These are phyloP conservation scores for Mycetomoellerius zeteki DNA, from an alignment of 1,140 invertebrate species.

Conservation along the genomic window DNA sequence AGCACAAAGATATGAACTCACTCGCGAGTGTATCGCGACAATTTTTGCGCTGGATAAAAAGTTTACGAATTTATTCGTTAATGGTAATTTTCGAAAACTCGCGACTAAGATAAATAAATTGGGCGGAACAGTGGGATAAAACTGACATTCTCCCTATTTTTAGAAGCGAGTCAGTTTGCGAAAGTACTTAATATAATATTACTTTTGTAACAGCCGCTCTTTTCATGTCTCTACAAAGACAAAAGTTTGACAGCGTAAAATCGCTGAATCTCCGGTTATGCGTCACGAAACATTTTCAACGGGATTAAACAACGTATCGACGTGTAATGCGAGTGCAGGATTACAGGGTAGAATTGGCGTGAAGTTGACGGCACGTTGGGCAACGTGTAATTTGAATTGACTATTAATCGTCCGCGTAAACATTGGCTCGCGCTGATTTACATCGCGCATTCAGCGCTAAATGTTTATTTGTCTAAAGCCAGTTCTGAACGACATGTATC, in stretches of 20 bases:
- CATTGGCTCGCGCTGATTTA: slow-evolving; percentile 54
- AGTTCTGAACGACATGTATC: slow-evolving; percentile 23
- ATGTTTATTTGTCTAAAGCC: slow-evolving; percentile 61
- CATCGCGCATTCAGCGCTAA: slow-evolving; percentile 51
- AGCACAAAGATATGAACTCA: neutral
- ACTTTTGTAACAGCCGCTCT: neutral
- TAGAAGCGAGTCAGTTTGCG: neutral
- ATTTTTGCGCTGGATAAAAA: slow-evolving; percentile 14
- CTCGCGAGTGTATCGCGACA: neutral
- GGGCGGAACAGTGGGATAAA: neutral
- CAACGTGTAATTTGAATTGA: slow-evolving; percentile 63
- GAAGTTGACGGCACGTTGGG: slow-evolving; percentile 51
- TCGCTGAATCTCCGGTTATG: slow-evolving; percentile 41
- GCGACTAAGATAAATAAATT: slow-evolving; percentile 7
- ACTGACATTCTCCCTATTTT: neutral
- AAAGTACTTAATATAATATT: slow-evolving; percentile 1
- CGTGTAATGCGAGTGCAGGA: slow-evolving; percentile 45
- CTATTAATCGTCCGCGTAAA: slow-evolving; percentile 63
- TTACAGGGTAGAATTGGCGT: slow-evolving; percentile 55
- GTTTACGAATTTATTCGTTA: slow-evolving; percentile 25
- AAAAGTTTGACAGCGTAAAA: slow-evolving; percentile 17
- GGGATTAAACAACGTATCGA: slow-evolving; percentile 32
- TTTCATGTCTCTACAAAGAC: neutral
- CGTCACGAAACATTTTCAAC: slow-evolving; percentile 37
- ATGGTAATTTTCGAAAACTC: slow-evolving; percentile 32